phyloP scores from a whole-genome alignment of 1,140 invertebrate genomes.

The Drosophila nasuta region DNA sequence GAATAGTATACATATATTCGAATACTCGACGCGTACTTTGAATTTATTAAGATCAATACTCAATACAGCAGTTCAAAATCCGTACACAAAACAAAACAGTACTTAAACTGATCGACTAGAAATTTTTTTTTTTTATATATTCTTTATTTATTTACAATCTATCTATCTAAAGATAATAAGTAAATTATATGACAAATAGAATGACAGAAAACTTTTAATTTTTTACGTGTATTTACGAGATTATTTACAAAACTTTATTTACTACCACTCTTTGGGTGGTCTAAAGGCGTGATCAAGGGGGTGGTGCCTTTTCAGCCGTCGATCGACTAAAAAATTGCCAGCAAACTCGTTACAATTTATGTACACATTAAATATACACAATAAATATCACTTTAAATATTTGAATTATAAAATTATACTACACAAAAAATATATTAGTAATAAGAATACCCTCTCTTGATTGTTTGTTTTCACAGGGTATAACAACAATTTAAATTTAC shows the following conservation, averaged over 20 bases:
- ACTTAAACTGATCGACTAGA: neutral
- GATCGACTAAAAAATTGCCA: slow-evolving; percentile 16
- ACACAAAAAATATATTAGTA: neutral
- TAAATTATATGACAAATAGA: too few relatives aligned
- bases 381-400: too few relatives aligned
- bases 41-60: slow-evolving; percentile 61
- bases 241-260: too few relatives aligned
- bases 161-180: too few relatives aligned
- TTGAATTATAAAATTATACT: neutral
- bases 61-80: slow-evolving; percentile 31
- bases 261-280: too few relatives aligned
- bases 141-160: too few relatives aligned
- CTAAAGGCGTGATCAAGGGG: too few relatives aligned
- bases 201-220: too few relatives aligned
- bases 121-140: too few relatives aligned
- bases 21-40: slow-evolving; percentile 60
- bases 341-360: neutral
- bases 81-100: slow-evolving; percentile 5
- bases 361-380: too few relatives aligned
- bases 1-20: slow-evolving; percentile 24
- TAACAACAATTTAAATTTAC: slow-evolving; percentile 35
- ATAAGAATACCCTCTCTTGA: neutral
- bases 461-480: neutral
- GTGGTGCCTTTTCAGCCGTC: too few relatives aligned
- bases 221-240: too few relatives aligned